These are phyloP conservation scores for Corythaeola cristata DNA, from an alignment of 2,113 vertebrate genomes.

Conservation along the genomic window DNA sequence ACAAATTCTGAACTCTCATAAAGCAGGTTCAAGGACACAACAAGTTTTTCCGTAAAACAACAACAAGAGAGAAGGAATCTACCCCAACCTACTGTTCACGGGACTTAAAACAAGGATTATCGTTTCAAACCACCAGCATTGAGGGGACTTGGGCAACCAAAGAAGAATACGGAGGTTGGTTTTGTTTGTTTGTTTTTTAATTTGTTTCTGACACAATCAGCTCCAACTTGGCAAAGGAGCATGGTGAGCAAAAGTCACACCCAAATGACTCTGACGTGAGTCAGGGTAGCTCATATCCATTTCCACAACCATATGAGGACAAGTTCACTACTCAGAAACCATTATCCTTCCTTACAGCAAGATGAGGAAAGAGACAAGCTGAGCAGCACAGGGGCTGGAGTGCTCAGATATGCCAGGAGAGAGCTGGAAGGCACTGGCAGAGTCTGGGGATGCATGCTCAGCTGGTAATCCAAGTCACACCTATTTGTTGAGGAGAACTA, in stretches of 20 bases:
- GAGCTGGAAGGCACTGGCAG: background rate
- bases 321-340: background rate
- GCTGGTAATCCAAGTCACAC: background rate
- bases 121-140: background rate
- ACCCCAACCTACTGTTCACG: background rate
- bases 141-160: background rate
- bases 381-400: background rate
- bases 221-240: background rate
- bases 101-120: background rate
- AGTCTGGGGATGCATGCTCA: background rate
- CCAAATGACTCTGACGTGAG: background rate
- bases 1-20: background rate
- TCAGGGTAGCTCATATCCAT: background rate
- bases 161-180: background rate
- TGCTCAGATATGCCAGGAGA: background rate
- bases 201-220: background rate
- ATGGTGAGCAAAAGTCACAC: background rate
- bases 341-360: background rate
- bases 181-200: background rate
- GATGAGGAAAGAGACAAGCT: background rate
- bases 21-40: background rate
- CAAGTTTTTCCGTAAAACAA: background rate
- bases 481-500: background rate
- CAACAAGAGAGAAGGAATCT: background rate
- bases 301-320: background rate